Percentiles rank a stretch among this genome's conserved stretches.
Evolutionary conservation across 2,888 invertebrate genomes (phyloP).

Genomic region (Drosophila meridiana): DNA sequence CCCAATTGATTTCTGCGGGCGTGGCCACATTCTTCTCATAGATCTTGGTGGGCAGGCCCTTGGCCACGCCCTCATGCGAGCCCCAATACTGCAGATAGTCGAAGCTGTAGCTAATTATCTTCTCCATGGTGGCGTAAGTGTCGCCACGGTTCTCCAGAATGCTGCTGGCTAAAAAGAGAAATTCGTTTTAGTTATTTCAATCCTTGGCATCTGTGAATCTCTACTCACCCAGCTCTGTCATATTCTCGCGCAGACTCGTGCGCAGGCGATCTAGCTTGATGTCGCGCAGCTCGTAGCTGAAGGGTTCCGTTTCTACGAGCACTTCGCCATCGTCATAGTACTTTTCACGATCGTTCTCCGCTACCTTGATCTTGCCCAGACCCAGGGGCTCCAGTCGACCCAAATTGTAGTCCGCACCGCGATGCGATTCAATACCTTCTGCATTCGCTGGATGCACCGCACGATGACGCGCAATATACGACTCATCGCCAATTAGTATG

Average conservation of each 20-base stretch:
- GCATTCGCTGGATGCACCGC: slow-evolving; percentile 46
- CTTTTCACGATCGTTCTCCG: slow-evolving; percentile 87
- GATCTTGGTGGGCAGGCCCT: slow-evolving; percentile 83
- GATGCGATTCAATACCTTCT: slow-evolving; percentile 60
- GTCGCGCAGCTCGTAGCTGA: slow-evolving; percentile 90
- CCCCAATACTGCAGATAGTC: slow-evolving; percentile 92
- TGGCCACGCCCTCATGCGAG: slow-evolving; percentile 88
- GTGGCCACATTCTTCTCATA: slow-evolving; percentile 75
- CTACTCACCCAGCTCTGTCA: slow-evolving; percentile 86
- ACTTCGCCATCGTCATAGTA: slow-evolving; percentile 90
- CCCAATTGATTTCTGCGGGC: slow-evolving; percentile 89
- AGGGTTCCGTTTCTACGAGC: slow-evolving; percentile 92
- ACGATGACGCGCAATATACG: slow-evolving; percentile 86
- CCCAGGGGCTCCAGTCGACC: slow-evolving; percentile 90
- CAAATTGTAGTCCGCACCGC: slow-evolving; percentile 85
- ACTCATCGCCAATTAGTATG: slow-evolving; percentile 85
- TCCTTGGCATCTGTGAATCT: background rate
- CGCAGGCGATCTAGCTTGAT: slow-evolving; percentile 87
- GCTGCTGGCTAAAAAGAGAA: slow-evolving; percentile 73
- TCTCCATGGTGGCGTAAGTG: slow-evolving; percentile 88
- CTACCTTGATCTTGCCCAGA: slow-evolving; percentile 89
- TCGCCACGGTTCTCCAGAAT: slow-evolving; percentile 86
- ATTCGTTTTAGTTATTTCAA: background rate
- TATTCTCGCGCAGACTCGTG: slow-evolving; percentile 86
- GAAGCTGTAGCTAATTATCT: slow-evolving; percentile 90